phyloP scores from a whole-genome alignment of 2,888 invertebrate species.

The Drepana falcataria region DNA sequence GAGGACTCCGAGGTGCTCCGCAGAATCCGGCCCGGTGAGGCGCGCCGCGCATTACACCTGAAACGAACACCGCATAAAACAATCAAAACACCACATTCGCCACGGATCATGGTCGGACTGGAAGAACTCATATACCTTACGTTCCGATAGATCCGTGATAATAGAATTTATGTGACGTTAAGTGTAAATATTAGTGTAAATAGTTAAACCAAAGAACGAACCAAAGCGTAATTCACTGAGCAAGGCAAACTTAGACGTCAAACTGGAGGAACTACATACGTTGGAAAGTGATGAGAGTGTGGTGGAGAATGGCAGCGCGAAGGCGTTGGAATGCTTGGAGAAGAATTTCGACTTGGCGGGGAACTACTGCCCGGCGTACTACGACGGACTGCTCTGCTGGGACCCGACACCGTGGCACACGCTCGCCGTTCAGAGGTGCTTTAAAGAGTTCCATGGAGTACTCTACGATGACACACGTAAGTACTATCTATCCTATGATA shows the following conservation, averaged over 20 bases:
- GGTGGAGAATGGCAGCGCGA: conserved; percentile 56
- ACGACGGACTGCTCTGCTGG: conserved; percentile 91
- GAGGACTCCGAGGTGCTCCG: conserved; percentile 49
- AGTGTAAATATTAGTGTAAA: conserved; percentile 30
- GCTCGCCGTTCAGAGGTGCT: conserved; percentile 85
- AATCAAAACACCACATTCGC: background rate
- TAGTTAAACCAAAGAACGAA: conserved; percentile 39
- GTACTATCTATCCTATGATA: conserved; percentile 50
- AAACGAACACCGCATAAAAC: conserved; percentile 14
- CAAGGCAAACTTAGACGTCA: conserved; percentile 35
- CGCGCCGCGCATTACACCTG: conserved; percentile 46
- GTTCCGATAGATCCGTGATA: conserved; percentile 31
- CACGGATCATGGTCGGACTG: conserved; percentile 26
- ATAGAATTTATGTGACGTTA: conserved; percentile 20
- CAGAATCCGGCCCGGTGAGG: conserved; percentile 49
- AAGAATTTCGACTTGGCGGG: conserved; percentile 43
- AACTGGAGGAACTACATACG: conserved; percentile 73
- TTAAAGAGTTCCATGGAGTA: conserved; percentile 87
- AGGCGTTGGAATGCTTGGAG: conserved; percentile 52
- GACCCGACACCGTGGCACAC: conserved; percentile 85
- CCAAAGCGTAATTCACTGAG: conserved; percentile 41
- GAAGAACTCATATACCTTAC: conserved; percentile 19
- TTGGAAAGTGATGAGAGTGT: conserved; percentile 55
- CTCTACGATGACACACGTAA: conserved; percentile 90
- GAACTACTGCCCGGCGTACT: conserved; percentile 81